phyloP scores from a whole-genome alignment of 2,888 invertebrate genomes.

The Caenorhabditis sp. region DNA sequence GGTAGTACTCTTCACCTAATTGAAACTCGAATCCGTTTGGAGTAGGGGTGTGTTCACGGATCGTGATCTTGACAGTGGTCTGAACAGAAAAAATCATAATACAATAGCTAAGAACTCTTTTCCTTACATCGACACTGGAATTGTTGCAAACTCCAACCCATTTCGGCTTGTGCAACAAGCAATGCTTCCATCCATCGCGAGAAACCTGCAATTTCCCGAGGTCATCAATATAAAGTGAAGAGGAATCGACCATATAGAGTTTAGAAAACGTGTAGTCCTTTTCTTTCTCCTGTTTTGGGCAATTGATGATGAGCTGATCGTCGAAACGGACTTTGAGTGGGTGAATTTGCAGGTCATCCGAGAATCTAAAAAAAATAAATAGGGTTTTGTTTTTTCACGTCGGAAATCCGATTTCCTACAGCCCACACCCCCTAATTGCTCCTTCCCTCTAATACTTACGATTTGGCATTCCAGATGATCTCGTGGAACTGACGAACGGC shows the following conservation, averaged over 20 bases:
- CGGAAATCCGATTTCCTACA: no score
- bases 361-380: no score
- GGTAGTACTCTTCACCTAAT: conserved; percentile 4
- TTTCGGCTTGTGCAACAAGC: background rate
- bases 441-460: no score
- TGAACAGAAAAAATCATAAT: background rate
- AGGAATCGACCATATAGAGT: conserved; percentile 8
- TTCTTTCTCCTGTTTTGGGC: conserved; percentile 1
- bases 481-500: no score
- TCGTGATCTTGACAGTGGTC: conserved; percentile 1
- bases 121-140: background rate
- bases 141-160: conserved; percentile 18
- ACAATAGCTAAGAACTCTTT: no score
- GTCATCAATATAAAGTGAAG: background rate
- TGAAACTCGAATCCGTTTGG: conserved; percentile 9
- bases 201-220: no score
- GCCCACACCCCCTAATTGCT: no score
- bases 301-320: conserved; percentile 19
- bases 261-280: conserved; percentile 5
- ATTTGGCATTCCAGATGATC: no score
- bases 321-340: conserved; percentile 6
- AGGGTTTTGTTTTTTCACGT: no score
- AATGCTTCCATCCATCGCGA: background rate
- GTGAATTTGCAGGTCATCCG: no score
- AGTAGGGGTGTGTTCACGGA: background rate